Evolutionary conservation across 2,888 invertebrate genomes (phyloP).

Genomic region (Eristalinus sepulchralis): DNA sequence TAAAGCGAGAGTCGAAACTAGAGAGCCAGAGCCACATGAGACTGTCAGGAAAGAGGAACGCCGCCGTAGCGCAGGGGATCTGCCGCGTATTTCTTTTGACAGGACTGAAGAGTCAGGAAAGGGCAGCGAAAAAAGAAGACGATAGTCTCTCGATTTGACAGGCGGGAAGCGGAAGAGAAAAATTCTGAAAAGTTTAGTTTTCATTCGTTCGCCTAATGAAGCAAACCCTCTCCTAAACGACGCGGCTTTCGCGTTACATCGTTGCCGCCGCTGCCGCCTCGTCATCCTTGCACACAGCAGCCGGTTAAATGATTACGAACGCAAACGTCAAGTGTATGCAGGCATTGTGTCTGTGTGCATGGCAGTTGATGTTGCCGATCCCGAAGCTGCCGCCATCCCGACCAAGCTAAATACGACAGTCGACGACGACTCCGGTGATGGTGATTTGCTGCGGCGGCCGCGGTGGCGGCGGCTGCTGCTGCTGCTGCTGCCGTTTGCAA

Average conservation of each 20-base stretch:
- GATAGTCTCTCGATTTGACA: conserved; percentile 17
- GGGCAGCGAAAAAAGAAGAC: background rate
- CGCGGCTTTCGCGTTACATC: background rate
- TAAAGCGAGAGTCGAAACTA: background rate
- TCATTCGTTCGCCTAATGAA: conserved; percentile 57
- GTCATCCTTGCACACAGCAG: conserved; percentile 30
- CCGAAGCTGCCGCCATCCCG: background rate
- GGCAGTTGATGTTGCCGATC: conserved; percentile 58
- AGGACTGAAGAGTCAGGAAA: background rate
- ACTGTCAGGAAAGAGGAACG: background rate
- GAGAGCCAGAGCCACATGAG: conserved; percentile 20
- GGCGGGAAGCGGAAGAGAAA: conserved; percentile 15
- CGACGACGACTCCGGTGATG: no score
- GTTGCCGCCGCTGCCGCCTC: conserved; percentile 20
- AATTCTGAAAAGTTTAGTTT: conserved; percentile 52
- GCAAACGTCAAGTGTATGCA: conserved; percentile 50
- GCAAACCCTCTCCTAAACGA: conserved; percentile 47
- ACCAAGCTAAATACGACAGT: background rate
- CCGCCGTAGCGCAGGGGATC: conserved; percentile 19
- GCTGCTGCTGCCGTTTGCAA: conserved; percentile 32
- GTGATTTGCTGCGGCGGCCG: background rate
- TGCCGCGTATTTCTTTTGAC: conserved; percentile 47
- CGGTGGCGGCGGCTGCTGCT: conserved; percentile 12
- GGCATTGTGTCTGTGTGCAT: conserved; percentile 29
- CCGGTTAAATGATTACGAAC: conserved; percentile 50